These are phyloP conservation scores for Pipistrellus nathusii DNA, from an alignment of 2,797 vertebrate species.

Conservation along the genomic window DNA sequence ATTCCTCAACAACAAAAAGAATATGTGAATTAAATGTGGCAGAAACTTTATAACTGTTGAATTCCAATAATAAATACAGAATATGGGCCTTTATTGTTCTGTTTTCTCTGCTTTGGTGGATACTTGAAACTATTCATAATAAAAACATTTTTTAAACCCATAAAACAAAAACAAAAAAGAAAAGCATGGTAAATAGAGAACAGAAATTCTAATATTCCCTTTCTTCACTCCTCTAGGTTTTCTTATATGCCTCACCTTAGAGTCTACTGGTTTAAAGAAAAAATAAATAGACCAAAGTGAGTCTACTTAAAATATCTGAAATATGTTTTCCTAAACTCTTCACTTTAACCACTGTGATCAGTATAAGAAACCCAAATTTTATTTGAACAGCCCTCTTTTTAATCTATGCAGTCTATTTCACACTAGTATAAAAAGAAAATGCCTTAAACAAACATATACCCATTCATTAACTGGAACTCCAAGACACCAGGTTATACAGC, in stretches of 20 bases:
- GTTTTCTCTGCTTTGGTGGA: background rate
- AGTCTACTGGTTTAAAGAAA: background rate
- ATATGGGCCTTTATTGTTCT: background rate
- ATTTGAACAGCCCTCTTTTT: background rate
- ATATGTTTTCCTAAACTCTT: background rate
- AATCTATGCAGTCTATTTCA: background rate
- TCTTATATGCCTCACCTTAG: background rate
- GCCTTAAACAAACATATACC: background rate
- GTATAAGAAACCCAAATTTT: background rate
- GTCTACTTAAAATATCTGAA: conserved; percentile 23
- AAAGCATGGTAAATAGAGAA: background rate
- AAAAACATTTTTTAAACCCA: background rate
- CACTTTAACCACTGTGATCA: background rate
- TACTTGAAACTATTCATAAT: background rate
- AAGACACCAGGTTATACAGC: background rate
- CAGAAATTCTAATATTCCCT: background rate
- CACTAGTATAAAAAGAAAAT: background rate
- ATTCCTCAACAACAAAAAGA: background rate
- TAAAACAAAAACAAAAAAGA: background rate
- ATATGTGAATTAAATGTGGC: background rate
- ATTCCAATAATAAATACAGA: background rate
- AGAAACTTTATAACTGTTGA: background rate
- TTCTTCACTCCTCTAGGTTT: background rate
- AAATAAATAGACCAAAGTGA: conserved; percentile 13
- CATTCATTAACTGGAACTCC: background rate